Percentiles rank a stretch among this genome's conserved stretches.
These are phyloP conservation scores for Heteractis magnifica DNA, from an alignment of 92 coral and sea anemone genomes.

Conservation along the genomic window DNA sequence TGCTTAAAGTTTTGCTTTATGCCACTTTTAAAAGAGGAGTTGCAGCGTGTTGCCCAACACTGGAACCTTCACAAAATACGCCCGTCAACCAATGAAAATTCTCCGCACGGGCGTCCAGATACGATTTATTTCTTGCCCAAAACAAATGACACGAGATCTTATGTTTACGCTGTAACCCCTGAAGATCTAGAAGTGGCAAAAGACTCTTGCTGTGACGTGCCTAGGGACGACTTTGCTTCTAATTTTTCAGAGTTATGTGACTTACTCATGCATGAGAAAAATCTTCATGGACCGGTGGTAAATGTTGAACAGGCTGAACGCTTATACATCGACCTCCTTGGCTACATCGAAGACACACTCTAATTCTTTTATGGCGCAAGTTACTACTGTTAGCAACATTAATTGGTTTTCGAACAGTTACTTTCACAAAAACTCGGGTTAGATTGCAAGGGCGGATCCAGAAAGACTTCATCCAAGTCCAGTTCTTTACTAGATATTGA, in stretches of 20 bases:
- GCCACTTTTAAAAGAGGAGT: too few species aligned
- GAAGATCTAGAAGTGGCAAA: conserved; percentile 52
- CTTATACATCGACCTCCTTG: neutral
- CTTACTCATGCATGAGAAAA: conserved; percentile 47
- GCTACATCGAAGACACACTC: neutral
- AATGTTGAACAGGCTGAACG: neutral
- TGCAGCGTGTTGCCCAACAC: too few species aligned
- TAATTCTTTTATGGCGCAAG: neutral
- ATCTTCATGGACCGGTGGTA: neutral
- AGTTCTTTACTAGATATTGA: too few species aligned
- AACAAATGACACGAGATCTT: conserved; percentile 33
- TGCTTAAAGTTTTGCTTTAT: too few species aligned
- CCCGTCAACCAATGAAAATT: too few species aligned
- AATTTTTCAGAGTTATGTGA: conserved; percentile 42
- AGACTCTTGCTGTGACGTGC: conserved; percentile 48
- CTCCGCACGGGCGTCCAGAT: too few species aligned
- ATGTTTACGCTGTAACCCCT: conserved; percentile 31
- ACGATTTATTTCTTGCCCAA: too few species aligned
- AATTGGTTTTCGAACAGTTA: neutral
- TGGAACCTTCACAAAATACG: too few species aligned
- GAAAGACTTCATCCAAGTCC: too few species aligned
- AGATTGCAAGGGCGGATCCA: too few species aligned
- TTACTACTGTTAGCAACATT: neutral
- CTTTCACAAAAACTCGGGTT: too few species aligned
- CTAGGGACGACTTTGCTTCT: conserved; percentile 17